Evolutionary conservation across 2,888 invertebrate species (phyloP).

Genomic region (Sarcophaga caerulescens): DNA sequence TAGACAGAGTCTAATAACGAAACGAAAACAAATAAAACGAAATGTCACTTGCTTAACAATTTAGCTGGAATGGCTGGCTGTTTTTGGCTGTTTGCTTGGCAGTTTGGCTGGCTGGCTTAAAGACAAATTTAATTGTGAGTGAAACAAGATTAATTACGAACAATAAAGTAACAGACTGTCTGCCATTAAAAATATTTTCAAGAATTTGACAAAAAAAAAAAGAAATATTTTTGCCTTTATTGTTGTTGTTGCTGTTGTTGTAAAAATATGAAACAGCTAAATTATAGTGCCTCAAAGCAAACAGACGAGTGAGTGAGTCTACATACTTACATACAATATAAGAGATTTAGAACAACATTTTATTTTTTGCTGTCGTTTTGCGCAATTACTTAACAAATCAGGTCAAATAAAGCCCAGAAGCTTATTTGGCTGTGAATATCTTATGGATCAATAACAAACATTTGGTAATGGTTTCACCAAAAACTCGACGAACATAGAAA

Average conservation of each 20-base stretch:
- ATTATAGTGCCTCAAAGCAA: not conserved
- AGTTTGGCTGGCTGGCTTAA: conserved; percentile 1
- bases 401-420: conserved; percentile 66
- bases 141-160: conserved; percentile 48
- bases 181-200: not conserved
- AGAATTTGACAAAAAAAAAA: not conserved
- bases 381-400: conserved; percentile 36
- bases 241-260: not conserved
- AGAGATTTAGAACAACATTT: not conserved
- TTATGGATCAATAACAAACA: conserved; percentile 37
- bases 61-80: conserved; percentile 19
- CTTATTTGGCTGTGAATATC: conserved; percentile 36
- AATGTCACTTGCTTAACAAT: conserved; percentile 48
- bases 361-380: not conserved
- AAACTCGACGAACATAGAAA: not conserved
- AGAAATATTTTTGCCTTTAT: not conserved
- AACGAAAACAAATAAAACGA: conserved; percentile 28
- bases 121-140: conserved; percentile 55
- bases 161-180: conserved; percentile 11
- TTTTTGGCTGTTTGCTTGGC: not conserved
- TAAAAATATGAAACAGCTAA: conserved; percentile 43
- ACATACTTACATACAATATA: not conserved
- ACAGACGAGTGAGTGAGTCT: not conserved
- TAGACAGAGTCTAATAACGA: not conserved
- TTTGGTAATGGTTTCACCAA: conserved; percentile 17